Conservation (phyloP, 1,140 invertebrate genomes). For the Microplitis demolitor region DNA sequence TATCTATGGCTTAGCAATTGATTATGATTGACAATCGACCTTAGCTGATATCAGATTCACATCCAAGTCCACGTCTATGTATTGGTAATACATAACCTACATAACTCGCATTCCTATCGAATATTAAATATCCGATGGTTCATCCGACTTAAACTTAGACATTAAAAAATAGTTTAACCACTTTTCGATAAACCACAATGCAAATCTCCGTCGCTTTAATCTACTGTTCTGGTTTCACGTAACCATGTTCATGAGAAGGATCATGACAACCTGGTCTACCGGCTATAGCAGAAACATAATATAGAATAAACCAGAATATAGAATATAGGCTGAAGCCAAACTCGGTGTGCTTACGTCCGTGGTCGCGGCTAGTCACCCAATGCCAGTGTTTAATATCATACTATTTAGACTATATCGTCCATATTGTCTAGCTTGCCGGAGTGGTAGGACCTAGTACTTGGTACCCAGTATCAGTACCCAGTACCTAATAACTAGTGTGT, state of each 20-base stretch:
- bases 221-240: background rate
- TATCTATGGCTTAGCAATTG: no score
- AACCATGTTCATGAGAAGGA: slow-evolving; percentile 10
- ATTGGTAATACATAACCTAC: no score
- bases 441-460: no score
- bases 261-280: slow-evolving; percentile 11
- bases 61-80: no score
- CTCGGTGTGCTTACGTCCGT: slow-evolving; percentile 8
- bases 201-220: slow-evolving; percentile 4
- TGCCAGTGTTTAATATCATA: slow-evolving; percentile 15
- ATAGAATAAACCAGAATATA: background rate
- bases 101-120: no score
- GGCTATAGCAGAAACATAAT: background rate
- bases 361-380: slow-evolving; percentile 33
- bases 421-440: no score
- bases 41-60: no score
- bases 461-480: no score
- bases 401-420: background rate
- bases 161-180: background rate
- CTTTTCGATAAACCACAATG: background rate
- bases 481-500: background rate
- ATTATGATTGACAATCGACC: no score
- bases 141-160: background rate
- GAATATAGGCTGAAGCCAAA: background rate
- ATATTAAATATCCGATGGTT: background rate